Conservation (phyloP, 2,888 invertebrate genomes). For the Lasius fuliginosus region DNA sequence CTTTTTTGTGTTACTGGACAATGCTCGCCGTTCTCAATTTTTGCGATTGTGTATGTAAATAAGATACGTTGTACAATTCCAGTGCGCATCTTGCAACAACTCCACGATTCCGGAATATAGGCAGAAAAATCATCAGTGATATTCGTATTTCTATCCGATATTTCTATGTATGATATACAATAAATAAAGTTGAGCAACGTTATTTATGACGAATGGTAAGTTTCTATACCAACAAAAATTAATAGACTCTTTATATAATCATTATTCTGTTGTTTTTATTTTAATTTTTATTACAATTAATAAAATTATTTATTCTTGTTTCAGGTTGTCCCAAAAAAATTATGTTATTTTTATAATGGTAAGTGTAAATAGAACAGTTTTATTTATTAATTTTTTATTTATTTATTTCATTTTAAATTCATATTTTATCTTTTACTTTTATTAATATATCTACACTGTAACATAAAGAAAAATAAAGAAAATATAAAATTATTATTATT, state of each 20-base stretch:
- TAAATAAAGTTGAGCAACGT: background rate
- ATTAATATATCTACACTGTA: too few relatives aligned
- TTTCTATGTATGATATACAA: background rate
- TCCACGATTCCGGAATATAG: background rate
- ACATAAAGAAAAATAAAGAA: too few relatives aligned
- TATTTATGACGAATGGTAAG: background rate
- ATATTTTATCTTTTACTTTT: too few relatives aligned
- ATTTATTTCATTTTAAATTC: background rate
- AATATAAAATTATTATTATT: too few relatives aligned
- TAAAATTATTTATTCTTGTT: background rate
- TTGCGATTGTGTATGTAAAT: background rate
- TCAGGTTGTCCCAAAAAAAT: background rate
- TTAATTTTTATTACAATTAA: background rate
- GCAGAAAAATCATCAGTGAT: background rate
- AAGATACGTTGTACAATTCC: background rate
- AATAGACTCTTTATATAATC: background rate
- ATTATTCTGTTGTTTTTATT: background rate
- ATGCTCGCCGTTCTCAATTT: background rate
- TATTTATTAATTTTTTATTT: background rate
- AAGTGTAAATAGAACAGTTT: background rate
- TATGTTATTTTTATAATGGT: too few relatives aligned
- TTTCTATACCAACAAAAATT: background rate
- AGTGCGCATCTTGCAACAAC: background rate
- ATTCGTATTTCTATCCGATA: background rate
- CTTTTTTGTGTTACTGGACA: slow-evolving; percentile 1